Conservation (phyloP, 2,888 invertebrate species). For the Pteria penguin region DNA sequence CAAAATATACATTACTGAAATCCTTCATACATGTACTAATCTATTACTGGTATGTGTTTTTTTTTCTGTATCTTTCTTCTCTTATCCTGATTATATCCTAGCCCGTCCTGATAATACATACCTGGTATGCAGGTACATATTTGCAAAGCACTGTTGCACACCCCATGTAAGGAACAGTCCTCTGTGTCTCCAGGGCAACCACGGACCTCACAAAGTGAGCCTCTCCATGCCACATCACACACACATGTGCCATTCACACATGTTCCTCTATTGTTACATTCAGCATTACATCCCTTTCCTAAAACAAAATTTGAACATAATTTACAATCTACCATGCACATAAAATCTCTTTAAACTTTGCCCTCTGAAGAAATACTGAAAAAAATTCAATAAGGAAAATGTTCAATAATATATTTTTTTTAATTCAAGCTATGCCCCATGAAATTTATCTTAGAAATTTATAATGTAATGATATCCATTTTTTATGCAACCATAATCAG, state of each 20-base stretch:
- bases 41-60: no score
- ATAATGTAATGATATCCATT: no score
- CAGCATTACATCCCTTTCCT: conserved; percentile 57
- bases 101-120: conserved; percentile 39
- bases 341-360: no score
- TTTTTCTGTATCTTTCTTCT: not conserved
- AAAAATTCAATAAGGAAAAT: no score
- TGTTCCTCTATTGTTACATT: conserved; percentile 54
- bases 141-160: conserved; percentile 59
- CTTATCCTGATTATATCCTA: not conserved
- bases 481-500: no score
- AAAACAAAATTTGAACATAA: not conserved
- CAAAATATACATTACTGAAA: no score
- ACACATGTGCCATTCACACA: conserved; percentile 50
- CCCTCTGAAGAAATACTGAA: no score
- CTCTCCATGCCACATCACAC: conserved; percentile 63
- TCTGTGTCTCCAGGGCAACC: conserved; percentile 60
- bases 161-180: conserved; percentile 60
- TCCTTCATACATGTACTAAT: no score
- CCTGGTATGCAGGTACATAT: conserved; percentile 64
- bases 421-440: no score
- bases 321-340: no score
- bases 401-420: no score
- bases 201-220: conserved; percentile 60
- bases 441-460: no score